Evolutionary conservation across 2,797 vertebrate genomes (phyloP).

Genomic region (Pipistrellus pipistrellus): DNA sequence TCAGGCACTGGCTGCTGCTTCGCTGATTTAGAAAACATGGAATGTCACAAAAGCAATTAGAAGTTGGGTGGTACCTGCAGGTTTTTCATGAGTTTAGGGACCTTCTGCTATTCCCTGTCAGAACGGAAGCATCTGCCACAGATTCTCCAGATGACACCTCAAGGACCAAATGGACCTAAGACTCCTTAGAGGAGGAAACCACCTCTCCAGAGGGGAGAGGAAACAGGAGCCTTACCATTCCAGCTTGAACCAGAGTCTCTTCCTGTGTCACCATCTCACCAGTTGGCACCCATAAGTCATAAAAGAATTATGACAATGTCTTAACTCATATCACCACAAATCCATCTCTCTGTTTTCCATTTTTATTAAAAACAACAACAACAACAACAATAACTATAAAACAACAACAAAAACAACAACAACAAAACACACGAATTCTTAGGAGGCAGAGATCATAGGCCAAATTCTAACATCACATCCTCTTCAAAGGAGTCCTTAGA

Average conservation of each 20-base stretch:
- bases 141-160: not conserved
- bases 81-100: not conserved
- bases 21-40: not conserved
- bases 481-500: slow-evolving; percentile 27
- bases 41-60: not conserved
- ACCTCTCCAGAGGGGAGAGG: not conserved
- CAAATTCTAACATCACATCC: not conserved
- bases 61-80: not conserved
- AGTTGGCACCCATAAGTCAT: not conserved
- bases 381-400: too few relatives aligned
- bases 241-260: not conserved
- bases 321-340: not conserved
- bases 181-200: not conserved
- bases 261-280: not conserved
- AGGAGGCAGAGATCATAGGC: slow-evolving; percentile 5
- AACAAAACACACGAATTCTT: not conserved
- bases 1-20: accelerated
- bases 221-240: not conserved
- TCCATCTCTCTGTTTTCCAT: too few relatives aligned
- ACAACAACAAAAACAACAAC: too few relatives aligned
- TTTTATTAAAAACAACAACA: not conserved
- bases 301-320: not conserved
- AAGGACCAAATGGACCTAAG: not conserved
- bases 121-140: not conserved
- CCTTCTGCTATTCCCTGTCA: not conserved